These are phyloP conservation scores for Brenthis hecate DNA, from an alignment of 2,888 invertebrate species.

Conservation along the genomic window DNA sequence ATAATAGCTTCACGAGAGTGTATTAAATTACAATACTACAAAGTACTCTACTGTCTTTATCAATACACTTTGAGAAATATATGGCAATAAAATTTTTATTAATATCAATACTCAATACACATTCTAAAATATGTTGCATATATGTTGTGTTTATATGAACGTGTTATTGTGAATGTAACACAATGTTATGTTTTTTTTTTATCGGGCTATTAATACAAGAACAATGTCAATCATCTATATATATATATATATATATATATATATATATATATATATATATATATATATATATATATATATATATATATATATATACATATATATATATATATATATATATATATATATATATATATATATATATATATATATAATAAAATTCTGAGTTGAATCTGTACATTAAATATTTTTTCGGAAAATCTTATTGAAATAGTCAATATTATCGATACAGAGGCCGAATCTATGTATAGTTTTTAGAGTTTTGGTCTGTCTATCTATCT, in stretches of 20 bases:
- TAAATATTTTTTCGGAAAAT: not conserved
- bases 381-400: not conserved
- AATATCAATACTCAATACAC: constrained; percentile 9
- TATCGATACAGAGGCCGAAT: too few relatives aligned
- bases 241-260: too few relatives aligned
- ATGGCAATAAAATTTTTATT: constrained; percentile 13
- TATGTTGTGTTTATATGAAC: constrained; percentile 16
- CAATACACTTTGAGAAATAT: constrained; percentile 6
- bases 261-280: too few relatives aligned
- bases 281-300: too few relatives aligned
- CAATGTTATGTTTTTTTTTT: constrained; percentile 16
- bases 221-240: constrained; percentile 1
- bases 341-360: too few relatives aligned
- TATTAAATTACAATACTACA: constrained; percentile 13
- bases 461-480: too few relatives aligned
- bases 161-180: constrained; percentile 11
- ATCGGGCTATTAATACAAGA: constrained; percentile 10
- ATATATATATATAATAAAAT: too few relatives aligned
- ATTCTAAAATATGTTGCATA: constrained; percentile 7
- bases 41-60: constrained; percentile 10
- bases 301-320: too few relatives aligned
- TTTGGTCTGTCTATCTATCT: too few relatives aligned
- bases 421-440: too few relatives aligned
- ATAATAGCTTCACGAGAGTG: not conserved
- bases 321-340: too few relatives aligned